phyloP scores from a whole-genome alignment of 2,797 vertebrate species.

The Schizothorax lantsangensis region DNA sequence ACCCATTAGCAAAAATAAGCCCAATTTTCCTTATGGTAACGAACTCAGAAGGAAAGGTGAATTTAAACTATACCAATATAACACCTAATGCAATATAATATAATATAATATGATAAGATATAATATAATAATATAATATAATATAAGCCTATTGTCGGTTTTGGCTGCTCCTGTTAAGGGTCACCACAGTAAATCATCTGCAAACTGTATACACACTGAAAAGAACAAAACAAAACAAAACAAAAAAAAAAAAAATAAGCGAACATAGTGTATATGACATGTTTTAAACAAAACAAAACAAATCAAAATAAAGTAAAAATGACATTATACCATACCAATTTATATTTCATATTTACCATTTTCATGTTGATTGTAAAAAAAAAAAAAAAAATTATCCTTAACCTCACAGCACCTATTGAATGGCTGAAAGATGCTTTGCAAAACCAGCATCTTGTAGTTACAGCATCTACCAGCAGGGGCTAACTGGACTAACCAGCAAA shows the following conservation, averaged over 20 bases:
- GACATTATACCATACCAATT: background rate
- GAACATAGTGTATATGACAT: too few relatives aligned
- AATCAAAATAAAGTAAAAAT: too few relatives aligned
- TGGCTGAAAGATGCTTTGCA: background rate
- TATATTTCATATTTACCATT: background rate
- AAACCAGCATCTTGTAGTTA: background rate
- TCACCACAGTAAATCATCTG: background rate
- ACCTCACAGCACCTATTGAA: background rate
- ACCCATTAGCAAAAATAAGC: constrained; percentile 7
- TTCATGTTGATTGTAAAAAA: too few relatives aligned
- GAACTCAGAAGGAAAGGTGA: background rate
- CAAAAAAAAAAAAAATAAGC: background rate
- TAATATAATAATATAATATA: background rate
- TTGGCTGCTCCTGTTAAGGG: background rate
- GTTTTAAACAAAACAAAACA: too few relatives aligned
- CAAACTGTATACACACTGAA: background rate
- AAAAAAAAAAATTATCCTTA: too few relatives aligned
- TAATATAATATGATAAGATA: background rate
- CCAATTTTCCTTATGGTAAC: background rate
- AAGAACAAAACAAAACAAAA: background rate
- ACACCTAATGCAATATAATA: background rate
- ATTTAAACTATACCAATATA: background rate
- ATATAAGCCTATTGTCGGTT: background rate
- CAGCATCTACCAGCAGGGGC: background rate
- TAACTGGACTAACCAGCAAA: constrained; percentile 2